Percentiles rank a stretch among this genome's conserved stretches.
phyloP scores from a whole-genome alignment of 2,888 invertebrate genomes.

The Serripes groenlandicus region DNA sequence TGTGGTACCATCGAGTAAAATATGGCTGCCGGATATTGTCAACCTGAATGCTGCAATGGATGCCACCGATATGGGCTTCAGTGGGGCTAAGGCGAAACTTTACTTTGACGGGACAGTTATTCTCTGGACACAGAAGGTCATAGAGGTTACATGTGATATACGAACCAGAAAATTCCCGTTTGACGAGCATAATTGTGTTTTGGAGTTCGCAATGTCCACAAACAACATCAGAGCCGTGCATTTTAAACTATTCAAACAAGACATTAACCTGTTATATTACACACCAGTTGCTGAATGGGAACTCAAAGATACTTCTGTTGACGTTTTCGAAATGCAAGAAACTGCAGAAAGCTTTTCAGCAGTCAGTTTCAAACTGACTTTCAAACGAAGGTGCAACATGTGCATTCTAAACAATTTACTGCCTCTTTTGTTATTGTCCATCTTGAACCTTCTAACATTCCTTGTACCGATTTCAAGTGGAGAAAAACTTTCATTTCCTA shows the following conservation, averaged over 20 bases:
- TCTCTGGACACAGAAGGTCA: neutral
- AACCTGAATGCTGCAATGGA: neutral
- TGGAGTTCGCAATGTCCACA: neutral
- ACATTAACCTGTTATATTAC: neutral
- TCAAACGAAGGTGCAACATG: neutral
- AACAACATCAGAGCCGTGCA: neutral
- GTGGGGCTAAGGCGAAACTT: neutral
- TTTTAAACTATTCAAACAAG: neutral
- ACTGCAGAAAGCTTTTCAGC: neutral
- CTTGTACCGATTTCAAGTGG: conserved; percentile 16
- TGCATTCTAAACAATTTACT: conserved; percentile 11
- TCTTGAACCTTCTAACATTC: conserved; percentile 17
- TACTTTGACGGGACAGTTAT: neutral
- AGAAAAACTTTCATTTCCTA: conserved; percentile 16
- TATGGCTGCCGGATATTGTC: neutral
- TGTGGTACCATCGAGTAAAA: neutral
- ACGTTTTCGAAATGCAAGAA: neutral
- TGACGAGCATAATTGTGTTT: neutral
- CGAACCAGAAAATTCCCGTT: neutral
- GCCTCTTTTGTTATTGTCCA: neutral
- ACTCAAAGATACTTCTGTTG: neutral
- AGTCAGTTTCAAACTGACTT: neutral
- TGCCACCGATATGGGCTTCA: neutral
- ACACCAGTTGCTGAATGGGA: neutral
- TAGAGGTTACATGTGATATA: neutral